Conservation (phyloP, 1,140 invertebrate genomes). For the Pseudomyrmex gracilis region DNA sequence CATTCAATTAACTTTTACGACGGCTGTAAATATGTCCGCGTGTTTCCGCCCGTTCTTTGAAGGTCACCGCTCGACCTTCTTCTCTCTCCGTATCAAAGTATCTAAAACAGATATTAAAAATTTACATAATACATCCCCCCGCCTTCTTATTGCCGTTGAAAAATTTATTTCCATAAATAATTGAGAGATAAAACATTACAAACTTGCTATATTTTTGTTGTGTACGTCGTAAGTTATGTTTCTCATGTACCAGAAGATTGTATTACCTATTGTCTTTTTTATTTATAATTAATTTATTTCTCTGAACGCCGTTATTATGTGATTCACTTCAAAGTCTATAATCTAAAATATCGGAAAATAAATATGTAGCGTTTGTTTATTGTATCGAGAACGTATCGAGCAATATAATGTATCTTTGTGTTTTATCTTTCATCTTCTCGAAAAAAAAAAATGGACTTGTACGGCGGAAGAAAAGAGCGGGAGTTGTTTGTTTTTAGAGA, state of each 20-base stretch:
- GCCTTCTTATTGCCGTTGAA: neutral
- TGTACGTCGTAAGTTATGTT: neutral
- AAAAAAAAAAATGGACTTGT: constrained; percentile 48
- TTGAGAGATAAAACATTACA: constrained; percentile 2
- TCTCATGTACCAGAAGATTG: neutral
- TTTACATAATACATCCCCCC: neutral
- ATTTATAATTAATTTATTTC: neutral
- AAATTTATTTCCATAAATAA: neutral
- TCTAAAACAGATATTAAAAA: constrained; percentile 7
- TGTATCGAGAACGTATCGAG: constrained; percentile 5
- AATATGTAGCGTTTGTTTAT: constrained; percentile 32
- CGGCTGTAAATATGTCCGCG: constrained; percentile 69
- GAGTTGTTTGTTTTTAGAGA: constrained; percentile 48
- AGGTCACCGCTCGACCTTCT: constrained; percentile 34
- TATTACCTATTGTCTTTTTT: neutral
- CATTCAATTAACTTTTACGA: constrained; percentile 75
- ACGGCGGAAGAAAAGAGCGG: neutral
- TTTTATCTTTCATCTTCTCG: constrained; percentile 57
- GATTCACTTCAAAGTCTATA: constrained; percentile 6
- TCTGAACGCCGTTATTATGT: neutral
- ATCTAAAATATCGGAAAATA: neutral
- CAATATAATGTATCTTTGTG: constrained; percentile 30
- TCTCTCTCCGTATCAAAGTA: constrained; percentile 17
- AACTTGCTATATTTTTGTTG: neutral
- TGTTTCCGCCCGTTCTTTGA: constrained; percentile 56